Evolutionary conservation across 2,113 vertebrate species (phyloP), one percentile per base, ranked within the genome.

Genomic region (Callopanchax toddi): DNA sequence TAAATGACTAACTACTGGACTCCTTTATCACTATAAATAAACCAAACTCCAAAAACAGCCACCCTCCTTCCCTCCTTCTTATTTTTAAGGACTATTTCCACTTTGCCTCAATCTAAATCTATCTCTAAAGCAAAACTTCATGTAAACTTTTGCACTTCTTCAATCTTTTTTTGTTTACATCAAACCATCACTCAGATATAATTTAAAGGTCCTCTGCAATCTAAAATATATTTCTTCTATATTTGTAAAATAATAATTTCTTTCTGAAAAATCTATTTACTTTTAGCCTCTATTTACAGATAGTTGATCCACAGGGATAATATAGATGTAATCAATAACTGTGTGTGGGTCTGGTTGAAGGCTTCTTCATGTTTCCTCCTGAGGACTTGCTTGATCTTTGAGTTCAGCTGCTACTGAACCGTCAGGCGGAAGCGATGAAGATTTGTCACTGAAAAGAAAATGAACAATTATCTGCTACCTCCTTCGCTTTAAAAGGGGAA

Each of bases 361-460:
- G 34, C 62, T 6, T 21, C 16, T 64, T 55, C 86, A 89, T 32
- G 74, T 65, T 0, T 92, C 91, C 8, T 92, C 92, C 71, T 90
- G 89, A 71, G 87, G 87, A 69, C 86, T 90, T 12, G 71, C 48
- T 65, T 87, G 86, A 56, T 87, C 86, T 86, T 76, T 90, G 50
- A 56, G 44, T 29, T 91, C 90, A 60, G 75, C 34, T 44, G 60
- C 10, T 7, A 13, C 71, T 32, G 69, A 34, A 62, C 37, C 72
- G 62, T 92, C 89, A 36, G 65, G 18, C 9, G 21, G 37, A 60
- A 40, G 32, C 71, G 76, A 85, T 32, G 74, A 53, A 40, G 74
- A 51, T 80, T 81, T 89, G 54, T 90, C 90, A 67, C 91, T 93
- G 71, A 39, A 87, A 83, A 60, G 5, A 46, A 40, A 76, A 52